These are phyloP conservation scores for Trialeurodes vaporariorum DNA, from an alignment of 1,140 invertebrate genomes.

Conservation along the genomic window DNA sequence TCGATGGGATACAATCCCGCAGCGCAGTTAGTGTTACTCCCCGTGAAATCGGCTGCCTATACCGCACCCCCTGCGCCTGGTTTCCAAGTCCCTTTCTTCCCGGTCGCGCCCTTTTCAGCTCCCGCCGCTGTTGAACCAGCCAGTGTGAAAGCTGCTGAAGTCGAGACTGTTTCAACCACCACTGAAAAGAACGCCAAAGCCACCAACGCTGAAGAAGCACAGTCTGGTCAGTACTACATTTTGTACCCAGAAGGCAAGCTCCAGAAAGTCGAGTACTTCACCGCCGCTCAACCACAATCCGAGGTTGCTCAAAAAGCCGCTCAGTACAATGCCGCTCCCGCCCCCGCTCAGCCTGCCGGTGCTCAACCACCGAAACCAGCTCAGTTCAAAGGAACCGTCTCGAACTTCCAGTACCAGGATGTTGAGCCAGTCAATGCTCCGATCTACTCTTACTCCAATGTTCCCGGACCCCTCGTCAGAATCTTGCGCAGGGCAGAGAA, in stretches of 20 bases:
- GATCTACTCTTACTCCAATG: conserved; percentile 21
- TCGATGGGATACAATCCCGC: not conserved
- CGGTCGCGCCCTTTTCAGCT: not conserved
- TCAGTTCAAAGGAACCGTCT: conserved; percentile 18
- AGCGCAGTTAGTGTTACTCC: not conserved
- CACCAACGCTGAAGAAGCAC: conserved; percentile 20
- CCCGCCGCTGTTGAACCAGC: not conserved
- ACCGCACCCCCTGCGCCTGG: not conserved
- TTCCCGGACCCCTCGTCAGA: conserved; percentile 17
- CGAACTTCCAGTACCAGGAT: conserved; percentile 26
- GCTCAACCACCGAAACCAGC: conserved; percentile 2
- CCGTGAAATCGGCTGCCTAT: not conserved
- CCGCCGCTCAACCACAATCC: conserved; percentile 8
- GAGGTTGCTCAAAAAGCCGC: not conserved
- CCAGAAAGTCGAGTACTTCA: conserved; percentile 42
- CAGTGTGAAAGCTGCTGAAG: not conserved
- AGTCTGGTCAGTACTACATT: conserved; percentile 53
- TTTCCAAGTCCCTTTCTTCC: not conserved
- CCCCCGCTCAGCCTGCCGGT: conserved; percentile 6
- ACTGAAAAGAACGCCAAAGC: not conserved
- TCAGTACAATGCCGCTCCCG: not conserved
- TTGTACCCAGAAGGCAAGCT: conserved; percentile 61
- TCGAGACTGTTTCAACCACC: conserved; percentile 40
- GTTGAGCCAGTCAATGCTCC: conserved; percentile 25
- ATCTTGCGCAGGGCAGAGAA: conserved; percentile 12